phyloP scores from a whole-genome alignment of 2,797 vertebrate species.

The Hafferia zeledoni region DNA sequence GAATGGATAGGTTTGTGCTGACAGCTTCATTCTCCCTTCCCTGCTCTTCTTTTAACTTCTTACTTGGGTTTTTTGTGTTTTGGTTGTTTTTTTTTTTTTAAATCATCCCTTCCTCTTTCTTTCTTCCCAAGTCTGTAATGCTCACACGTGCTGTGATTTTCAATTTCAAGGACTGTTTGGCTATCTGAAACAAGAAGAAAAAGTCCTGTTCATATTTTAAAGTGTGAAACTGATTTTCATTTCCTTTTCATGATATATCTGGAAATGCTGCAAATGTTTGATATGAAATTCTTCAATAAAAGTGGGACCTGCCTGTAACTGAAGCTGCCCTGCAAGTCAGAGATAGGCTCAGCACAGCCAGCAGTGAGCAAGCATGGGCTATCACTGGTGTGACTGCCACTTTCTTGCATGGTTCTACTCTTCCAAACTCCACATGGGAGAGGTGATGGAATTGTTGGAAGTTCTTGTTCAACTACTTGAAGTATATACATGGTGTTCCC shows the following conservation, averaged over 20 bases:
- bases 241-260: background rate
- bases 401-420: background rate
- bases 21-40: background rate
- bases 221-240: background rate
- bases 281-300: background rate
- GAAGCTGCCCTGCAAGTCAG: background rate
- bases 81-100: background rate
- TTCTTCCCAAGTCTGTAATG: background rate
- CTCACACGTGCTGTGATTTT: background rate
- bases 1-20: background rate
- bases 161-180: background rate
- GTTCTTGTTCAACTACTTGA: background rate
- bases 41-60: background rate
- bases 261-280: background rate
- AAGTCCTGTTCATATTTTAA: background rate
- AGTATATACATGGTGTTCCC: background rate
- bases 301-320: background rate
- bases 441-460: background rate
- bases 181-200: background rate
- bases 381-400: rapidly evolving
- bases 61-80: background rate
- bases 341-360: rapidly evolving
- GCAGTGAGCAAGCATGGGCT: rapidly evolving
- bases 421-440: background rate
- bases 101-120: background rate